Evolutionary conservation across 92 coral and sea anemone genomes (phyloP), one percentile per base, ranked within the genome.

Genomic region (Umimayanthus chanpuru): DNA sequence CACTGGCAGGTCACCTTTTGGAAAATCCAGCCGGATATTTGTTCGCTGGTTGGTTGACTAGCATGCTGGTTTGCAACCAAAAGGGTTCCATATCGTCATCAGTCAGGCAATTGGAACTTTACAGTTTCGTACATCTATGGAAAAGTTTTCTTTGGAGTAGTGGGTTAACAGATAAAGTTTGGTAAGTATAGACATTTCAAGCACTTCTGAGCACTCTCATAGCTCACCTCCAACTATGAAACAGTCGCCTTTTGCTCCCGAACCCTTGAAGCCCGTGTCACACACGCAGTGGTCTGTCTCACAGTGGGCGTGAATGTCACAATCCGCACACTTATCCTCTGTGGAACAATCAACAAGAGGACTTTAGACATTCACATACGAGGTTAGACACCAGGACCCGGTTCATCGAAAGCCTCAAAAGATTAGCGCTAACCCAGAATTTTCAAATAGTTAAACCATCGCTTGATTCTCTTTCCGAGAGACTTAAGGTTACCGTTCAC

Each of bases 231-330:
- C 94, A 6, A 85, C 61, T 11, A 83, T 87, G 74, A 70, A 92
- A 26, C 98, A 95, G 20, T 93, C 92, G 64, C 95, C 99, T 84
- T 88, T 90, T 4, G 88, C 74, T 6, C 99, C 99, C 1, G 80
- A 91, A 25, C 98, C 98, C 40, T 81, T 89, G 74, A 89, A 97
- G 9, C 99, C 98, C 7, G 55, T 85, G 75, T 97, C 94, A 75
- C 99, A 97, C 40, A 93, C 86, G 73, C 99, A 97, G 85, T 87
- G 90, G 4, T 97, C 99, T 23, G 91, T 92, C 30, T 94, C 97
- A 75, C 99, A 97, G 64, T 95, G 96, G 4, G 97, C 99, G 68
- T 97, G 96, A 18, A 94, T 93, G 79, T 96, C 99, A 79, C 99
- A 97, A 26, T 85, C 86, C 2, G 93, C 94, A 64, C 99, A 97